These are phyloP conservation scores for Vollenhovia emeryi DNA, from an alignment of 1,140 invertebrate genomes.

Conservation along the genomic window DNA sequence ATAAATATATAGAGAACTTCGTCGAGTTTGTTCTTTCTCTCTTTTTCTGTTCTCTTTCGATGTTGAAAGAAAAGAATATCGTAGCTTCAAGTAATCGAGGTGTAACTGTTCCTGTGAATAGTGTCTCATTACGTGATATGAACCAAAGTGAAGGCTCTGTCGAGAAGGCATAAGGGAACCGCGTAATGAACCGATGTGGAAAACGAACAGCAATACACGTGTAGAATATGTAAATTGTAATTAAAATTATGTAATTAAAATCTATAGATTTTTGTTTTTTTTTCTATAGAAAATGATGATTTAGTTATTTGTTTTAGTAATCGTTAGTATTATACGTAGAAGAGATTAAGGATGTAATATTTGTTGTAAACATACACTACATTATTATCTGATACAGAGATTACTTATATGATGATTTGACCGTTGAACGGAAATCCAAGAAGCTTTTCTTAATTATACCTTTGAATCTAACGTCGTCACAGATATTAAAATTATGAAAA, in stretches of 20 bases:
- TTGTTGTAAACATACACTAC: background rate
- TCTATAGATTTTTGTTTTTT: constrained; percentile 1
- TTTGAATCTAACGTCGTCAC: background rate
- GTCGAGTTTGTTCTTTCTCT: constrained; percentile 55
- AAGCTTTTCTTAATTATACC: background rate
- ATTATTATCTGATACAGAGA: background rate
- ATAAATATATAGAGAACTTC: constrained; percentile 14
- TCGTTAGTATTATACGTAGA: background rate
- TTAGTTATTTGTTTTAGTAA: background rate
- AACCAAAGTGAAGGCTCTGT: constrained; percentile 67
- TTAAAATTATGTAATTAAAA: background rate
- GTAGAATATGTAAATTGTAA: constrained; percentile 51
- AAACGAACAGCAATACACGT: background rate
- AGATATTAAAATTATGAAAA: constrained; percentile 10
- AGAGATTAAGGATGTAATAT: background rate
- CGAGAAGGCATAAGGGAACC: constrained; percentile 29
- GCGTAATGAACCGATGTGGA: constrained; percentile 13
- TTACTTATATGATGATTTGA: background rate
- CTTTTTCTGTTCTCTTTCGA: constrained; percentile 59
- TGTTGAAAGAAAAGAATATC: constrained; percentile 47
- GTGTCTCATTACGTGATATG: constrained; percentile 70
- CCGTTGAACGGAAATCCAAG: background rate
- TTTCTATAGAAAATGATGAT: background rate
- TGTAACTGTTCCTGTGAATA: constrained; percentile 72
- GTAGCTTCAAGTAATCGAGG: constrained; percentile 62